Percentiles rank a stretch among this genome's conserved stretches.
phyloP scores from a whole-genome alignment of 2,888 invertebrate genomes.

The Sarcophaga carnaria region DNA sequence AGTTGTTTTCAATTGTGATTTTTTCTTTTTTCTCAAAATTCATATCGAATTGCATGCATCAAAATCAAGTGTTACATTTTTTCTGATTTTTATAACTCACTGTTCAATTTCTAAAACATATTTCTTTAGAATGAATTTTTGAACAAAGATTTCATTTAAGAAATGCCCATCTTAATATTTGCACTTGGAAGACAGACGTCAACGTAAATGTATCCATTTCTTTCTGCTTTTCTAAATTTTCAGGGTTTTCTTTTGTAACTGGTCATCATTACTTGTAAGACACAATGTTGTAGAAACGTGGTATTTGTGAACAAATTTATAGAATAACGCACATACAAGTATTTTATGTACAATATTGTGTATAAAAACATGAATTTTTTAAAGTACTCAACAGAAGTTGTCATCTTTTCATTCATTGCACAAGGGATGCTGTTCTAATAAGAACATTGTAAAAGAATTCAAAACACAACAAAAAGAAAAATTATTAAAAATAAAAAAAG shows the following conservation, averaged over 20 bases:
- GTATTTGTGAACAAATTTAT: neutral
- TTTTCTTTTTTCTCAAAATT: too few species aligned
- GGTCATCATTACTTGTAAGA: neutral
- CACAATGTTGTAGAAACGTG: neutral
- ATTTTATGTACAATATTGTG: too few species aligned
- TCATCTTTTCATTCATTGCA: neutral
- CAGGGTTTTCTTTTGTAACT: neutral
- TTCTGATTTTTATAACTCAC: too few species aligned
- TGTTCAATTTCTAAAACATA: too few species aligned
- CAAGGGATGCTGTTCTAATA: neutral
- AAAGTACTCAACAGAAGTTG: neutral
- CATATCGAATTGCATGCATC: too few species aligned
- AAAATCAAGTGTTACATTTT: too few species aligned
- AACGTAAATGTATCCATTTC: neutral
- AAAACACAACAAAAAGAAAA: neutral
- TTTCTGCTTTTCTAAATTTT: neutral
- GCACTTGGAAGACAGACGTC: neutral
- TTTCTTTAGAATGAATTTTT: too few species aligned
- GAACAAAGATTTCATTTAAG: too few species aligned
- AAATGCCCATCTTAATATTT: neutral
- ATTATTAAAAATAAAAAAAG: neutral
- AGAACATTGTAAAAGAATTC: neutral
- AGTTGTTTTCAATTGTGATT: too few species aligned
- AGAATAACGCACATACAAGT: neutral
- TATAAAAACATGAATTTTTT: neutral